Evolutionary conservation across 2,797 vertebrate genomes (phyloP).

Genomic region (Pelodytes ibericus): DNA sequence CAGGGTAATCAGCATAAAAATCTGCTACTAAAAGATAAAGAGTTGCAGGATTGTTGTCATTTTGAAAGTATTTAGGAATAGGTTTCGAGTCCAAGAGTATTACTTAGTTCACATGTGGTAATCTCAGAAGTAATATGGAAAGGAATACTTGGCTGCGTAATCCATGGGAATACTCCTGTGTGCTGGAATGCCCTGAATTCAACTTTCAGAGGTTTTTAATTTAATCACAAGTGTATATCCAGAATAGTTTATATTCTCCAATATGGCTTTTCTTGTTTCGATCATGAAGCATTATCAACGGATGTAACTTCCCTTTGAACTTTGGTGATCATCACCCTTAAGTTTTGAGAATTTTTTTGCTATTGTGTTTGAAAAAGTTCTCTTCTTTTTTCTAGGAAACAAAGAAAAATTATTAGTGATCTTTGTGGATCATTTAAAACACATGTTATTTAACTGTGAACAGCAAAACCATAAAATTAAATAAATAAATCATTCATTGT

Average conservation of each 20-base stretch:
- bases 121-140: background rate
- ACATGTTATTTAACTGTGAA: too few species aligned
- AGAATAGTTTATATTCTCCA: background rate
- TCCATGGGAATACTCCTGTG: constrained; percentile 2
- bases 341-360: background rate
- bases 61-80: background rate
- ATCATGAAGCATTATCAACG: constrained; percentile 28
- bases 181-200: constrained; percentile 21
- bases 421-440: too few species aligned
- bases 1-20: background rate
- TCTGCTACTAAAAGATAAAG: constrained; percentile 15
- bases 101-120: background rate
- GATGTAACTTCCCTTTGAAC: constrained; percentile 39
- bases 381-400: background rate
- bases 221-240: constrained; percentile 5
- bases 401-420: too few species aligned
- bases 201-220: background rate
- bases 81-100: background rate
- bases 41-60: constrained; percentile 5
- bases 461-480: too few species aligned
- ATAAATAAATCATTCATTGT: too few species aligned
- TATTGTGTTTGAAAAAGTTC: background rate
- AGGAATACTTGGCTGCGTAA: background rate
- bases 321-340: constrained; percentile 5
- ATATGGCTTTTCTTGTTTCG: constrained; percentile 37